Conservation (phyloP, 2,797 vertebrate species). For the Dipus sagitta region DNA sequence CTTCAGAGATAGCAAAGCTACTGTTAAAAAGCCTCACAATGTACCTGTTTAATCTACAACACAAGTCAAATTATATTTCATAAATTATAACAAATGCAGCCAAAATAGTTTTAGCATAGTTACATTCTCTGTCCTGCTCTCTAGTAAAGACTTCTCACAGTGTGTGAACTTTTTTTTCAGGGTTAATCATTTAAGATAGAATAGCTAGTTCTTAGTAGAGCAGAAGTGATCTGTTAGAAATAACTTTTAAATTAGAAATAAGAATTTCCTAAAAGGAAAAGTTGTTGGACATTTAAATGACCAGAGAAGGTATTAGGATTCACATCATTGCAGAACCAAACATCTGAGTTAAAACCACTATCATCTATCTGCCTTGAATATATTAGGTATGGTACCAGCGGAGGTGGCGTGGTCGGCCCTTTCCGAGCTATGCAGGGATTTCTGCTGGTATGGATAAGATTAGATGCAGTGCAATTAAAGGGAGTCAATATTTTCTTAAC, state of each 20-base stretch:
- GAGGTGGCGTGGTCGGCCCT: background rate
- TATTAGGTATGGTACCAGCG: no score
- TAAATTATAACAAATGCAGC: background rate
- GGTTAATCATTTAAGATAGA: background rate
- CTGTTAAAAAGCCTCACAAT: background rate
- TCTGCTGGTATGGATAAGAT: background rate
- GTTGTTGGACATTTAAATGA: background rate
- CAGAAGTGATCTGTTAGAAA: background rate
- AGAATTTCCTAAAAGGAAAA: slow-evolving; percentile 5
- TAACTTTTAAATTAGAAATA: slow-evolving; percentile 24
- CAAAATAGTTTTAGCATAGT: background rate
- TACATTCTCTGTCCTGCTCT: background rate
- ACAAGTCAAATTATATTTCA: background rate
- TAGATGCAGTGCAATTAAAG: background rate
- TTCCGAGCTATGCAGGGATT: background rate
- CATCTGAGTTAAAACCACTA: background rate
- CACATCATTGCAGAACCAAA: background rate
- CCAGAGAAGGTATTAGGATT: background rate
- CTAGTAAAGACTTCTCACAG: background rate
- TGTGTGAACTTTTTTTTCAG: background rate
- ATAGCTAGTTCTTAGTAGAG: background rate
- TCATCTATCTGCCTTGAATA: background rate
- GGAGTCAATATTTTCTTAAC: background rate
- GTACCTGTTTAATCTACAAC: background rate
- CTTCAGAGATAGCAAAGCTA: background rate